Conservation (phyloP, 1,140 invertebrate genomes). For the Scaptomyza hsui region DNA sequence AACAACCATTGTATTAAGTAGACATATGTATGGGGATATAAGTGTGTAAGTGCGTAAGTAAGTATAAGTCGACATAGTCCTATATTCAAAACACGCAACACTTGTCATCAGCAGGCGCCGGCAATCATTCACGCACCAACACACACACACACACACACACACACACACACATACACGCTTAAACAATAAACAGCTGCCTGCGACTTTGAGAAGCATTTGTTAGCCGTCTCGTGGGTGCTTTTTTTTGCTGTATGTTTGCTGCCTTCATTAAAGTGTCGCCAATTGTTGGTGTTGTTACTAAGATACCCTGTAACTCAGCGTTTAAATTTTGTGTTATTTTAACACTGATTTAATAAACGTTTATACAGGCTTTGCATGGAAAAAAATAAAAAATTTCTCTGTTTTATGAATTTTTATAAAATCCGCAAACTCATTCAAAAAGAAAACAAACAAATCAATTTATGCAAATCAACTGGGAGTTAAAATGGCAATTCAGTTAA, state of each 20-base stretch:
- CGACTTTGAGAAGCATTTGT: conserved; percentile 25
- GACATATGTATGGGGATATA: not conserved
- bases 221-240: conserved; percentile 21
- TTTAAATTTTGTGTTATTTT: too few species aligned
- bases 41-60: conserved; percentile 25
- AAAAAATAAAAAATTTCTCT: not conserved
- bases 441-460: not conserved
- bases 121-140: conserved; percentile 65
- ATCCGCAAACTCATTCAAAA: too few species aligned
- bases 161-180: conserved; percentile 15
- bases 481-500: too few species aligned
- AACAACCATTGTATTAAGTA: conserved; percentile 10
- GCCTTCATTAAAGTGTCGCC: conserved; percentile 39
- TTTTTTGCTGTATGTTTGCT: conserved; percentile 18
- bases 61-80: conserved; percentile 35
- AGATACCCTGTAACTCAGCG: conserved; percentile 8
- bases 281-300: conserved; percentile 13
- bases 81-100: conserved; percentile 81
- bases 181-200: conserved; percentile 31
- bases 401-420: not conserved
- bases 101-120: conserved; percentile 75
- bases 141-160: conserved; percentile 19
- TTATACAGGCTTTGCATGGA: too few species aligned
- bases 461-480: too few species aligned
- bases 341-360: not conserved